phyloP scores from a whole-genome alignment of 2,797 vertebrate species.

The Sparus aurata region DNA sequence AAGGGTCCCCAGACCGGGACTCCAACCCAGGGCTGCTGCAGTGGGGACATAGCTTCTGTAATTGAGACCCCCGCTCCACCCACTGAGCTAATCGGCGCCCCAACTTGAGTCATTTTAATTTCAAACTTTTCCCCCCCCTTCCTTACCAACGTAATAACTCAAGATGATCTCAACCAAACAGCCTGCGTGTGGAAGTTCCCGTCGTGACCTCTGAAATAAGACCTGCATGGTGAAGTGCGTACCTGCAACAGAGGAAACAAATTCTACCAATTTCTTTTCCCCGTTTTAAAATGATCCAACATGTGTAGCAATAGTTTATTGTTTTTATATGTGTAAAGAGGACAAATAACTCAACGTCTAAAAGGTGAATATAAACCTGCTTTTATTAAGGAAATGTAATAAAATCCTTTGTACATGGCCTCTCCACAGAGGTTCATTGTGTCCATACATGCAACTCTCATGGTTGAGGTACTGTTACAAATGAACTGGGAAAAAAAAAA shows the following conservation, averaged over 20 bases:
- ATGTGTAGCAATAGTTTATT: not conserved
- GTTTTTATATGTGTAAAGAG: not conserved
- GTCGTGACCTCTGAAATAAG: not conserved
- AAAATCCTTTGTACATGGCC: constrained; percentile 95
- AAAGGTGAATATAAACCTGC: constrained; percentile 88
- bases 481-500: constrained; percentile 68
- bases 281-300: not conserved
- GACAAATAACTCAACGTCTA: constrained; percentile 13
- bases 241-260: not conserved
- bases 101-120: not conserved
- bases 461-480: constrained; percentile 91
- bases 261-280: not conserved
- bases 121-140: not conserved
- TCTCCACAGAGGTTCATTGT: constrained; percentile 89
- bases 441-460: constrained; percentile 94
- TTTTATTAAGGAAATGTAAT: constrained; percentile 99
- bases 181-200: not conserved
- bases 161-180: not conserved
- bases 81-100: too few relatives aligned
- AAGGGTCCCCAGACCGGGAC: too few relatives aligned
- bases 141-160: not conserved
- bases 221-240: not conserved
- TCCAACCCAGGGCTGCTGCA: too few relatives aligned
- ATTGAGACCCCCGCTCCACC: too few relatives aligned
- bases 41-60: too few relatives aligned